Evolutionary conservation across 2,797 vertebrate species (phyloP), one percentile per base, ranked within the genome.

Genomic region (Octomys mimax): DNA sequence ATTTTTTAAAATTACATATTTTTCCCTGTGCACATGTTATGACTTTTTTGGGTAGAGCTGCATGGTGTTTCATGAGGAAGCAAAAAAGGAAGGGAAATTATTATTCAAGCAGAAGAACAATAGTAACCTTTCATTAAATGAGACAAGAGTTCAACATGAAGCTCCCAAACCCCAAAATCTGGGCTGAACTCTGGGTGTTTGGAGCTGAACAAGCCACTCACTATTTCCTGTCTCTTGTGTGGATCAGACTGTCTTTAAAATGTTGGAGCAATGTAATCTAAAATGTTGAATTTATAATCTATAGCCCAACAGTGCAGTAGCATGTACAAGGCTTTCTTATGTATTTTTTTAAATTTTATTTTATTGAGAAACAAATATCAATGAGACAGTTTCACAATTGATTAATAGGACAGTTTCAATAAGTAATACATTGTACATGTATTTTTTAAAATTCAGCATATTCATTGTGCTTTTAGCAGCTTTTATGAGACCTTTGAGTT

Each of bases 71-170:
- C 96, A 97, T 95, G 96, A 97, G 96, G 94, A 98, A 96, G 97
- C 96, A 96, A 97, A 98, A 97, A 96, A 96, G 96, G 97, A 98
- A 98, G 96, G 97, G 95, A 96, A 98, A 98, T 97, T 97, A 96
- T 98, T 98, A 95, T 96, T 97, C 96, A 96, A 73, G 91, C 96
- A 95, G 80, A 95, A 92, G 92, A 97, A 97, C 96, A 98, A 98
- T 96, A 97, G 98, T 98, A 96, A 98, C 97, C 98, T 98, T 98
- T 98, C 97, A 98, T 97, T 91, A 93, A 97, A 95, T 6, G 88
- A 98, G 98, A 97, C 96, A 95, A 95, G 96, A 98, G 98, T 82
- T 97, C 96, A 95, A 4, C 26, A 24, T 8, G 70, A 64, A 36
- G 39, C 93, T 93, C 71, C 49, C 49, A 64, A 59, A n/a, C 81